Evolutionary conservation across 2,113 vertebrate genomes (phyloP).

Genomic region (Callorhinus ursinus): DNA sequence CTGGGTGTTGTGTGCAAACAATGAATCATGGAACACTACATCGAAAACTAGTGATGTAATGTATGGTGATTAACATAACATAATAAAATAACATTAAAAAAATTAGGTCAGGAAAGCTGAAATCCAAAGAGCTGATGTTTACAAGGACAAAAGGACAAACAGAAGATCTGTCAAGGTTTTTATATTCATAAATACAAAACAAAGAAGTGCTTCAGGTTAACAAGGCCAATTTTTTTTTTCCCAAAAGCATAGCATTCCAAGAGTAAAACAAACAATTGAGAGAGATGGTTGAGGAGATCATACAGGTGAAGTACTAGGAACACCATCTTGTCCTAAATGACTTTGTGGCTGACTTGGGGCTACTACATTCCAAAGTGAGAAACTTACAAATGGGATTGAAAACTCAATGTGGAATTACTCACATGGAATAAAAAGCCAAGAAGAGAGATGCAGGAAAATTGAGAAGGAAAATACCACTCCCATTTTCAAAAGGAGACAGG

Average conservation of each 20-base stretch:
- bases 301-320: background rate
- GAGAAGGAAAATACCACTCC: background rate
- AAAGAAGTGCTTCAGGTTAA: background rate
- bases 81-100: no score
- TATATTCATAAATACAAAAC: background rate
- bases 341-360: background rate
- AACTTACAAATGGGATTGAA: background rate
- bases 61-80: no score
- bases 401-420: background rate
- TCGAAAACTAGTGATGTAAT: no score
- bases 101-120: background rate
- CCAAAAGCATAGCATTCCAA: background rate
- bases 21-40: no score
- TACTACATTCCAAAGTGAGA: background rate
- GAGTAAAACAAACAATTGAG: background rate
- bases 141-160: background rate
- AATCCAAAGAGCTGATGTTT: constrained; percentile 5
- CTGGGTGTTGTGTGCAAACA: no score
- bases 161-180: background rate
- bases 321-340: background rate
- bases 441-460: background rate
- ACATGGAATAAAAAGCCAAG: background rate
- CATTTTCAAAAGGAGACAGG: background rate
- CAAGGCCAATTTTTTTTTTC: background rate
- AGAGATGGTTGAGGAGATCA: background rate